Evolutionary conservation across 2,113 vertebrate species (phyloP).

Genomic region (Micromys minutus): DNA sequence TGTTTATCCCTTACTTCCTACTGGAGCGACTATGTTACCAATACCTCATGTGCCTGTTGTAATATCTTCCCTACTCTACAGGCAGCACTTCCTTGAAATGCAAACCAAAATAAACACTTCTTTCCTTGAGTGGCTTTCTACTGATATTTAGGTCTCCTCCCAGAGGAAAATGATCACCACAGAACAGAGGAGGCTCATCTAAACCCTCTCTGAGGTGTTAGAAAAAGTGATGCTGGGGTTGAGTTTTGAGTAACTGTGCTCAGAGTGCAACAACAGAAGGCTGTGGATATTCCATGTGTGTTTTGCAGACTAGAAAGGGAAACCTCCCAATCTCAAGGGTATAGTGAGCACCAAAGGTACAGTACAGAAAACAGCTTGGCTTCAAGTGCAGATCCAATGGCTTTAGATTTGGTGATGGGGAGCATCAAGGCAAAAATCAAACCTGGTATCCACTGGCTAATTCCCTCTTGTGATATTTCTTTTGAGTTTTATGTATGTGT

Average conservation of each 20-base stretch:
- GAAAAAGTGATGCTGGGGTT: neutral
- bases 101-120: neutral
- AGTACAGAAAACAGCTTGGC: neutral
- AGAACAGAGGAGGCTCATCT: fast-evolving
- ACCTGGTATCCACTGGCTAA: neutral
- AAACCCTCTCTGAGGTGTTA: neutral
- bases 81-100: neutral
- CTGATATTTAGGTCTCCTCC: neutral
- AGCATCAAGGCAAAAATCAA: neutral
- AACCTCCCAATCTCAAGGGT: too few relatives aligned
- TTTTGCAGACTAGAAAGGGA: neutral
- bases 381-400: neutral
- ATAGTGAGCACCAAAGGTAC: neutral
- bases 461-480: neutral
- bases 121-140: neutral
- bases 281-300: neutral
- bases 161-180: neutral
- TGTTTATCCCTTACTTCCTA: neutral
- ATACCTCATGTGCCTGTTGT: too few relatives aligned
- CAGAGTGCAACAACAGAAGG: neutral
- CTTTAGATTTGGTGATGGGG: neutral
- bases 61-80: neutral
- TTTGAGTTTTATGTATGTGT: neutral
- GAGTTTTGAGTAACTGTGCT: neutral
- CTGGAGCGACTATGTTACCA: neutral